Percentiles rank a stretch among this genome's conserved stretches.
These are phyloP conservation scores for Eumeta japonica DNA, from an alignment of 1,140 invertebrate genomes.

Conservation along the genomic window DNA sequence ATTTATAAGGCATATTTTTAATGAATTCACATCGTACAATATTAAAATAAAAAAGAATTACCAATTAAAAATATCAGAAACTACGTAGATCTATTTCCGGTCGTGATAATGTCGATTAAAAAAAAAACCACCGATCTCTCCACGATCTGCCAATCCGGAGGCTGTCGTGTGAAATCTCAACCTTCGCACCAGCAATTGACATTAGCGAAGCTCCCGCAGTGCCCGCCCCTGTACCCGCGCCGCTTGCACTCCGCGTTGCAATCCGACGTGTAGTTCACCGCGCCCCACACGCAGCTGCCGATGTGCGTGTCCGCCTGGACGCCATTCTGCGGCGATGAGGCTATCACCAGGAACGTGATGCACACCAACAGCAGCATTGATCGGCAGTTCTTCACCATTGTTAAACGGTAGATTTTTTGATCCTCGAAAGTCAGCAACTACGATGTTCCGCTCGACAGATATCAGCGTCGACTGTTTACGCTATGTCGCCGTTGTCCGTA, in stretches of 20 bases:
- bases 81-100: too few relatives aligned
- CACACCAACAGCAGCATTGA: conserved; percentile 12
- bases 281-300: conserved; percentile 20
- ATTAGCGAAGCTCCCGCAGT: conserved; percentile 19
- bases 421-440: neutral
- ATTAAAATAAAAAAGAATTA: too few relatives aligned
- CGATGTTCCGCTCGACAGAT: neutral
- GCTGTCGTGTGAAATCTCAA: too few relatives aligned
- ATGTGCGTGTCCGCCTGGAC: conserved; percentile 12
- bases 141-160: too few relatives aligned
- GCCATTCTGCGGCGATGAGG: conserved; percentile 9
- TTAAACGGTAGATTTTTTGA: neutral
- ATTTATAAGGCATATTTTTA: too few relatives aligned
- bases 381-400: neutral
- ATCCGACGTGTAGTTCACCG: conserved; percentile 17
- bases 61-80: too few relatives aligned
- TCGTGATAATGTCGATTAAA: too few relatives aligned
- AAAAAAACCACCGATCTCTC: too few relatives aligned
- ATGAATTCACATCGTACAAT: too few relatives aligned
- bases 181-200: conserved; percentile 25
- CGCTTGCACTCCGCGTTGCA: conserved; percentile 19
- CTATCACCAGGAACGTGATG: conserved; percentile 14
- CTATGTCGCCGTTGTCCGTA: conserved; percentile 15
- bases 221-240: conserved; percentile 17
- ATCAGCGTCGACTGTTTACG: too few relatives aligned